Evolutionary conservation across 2,113 vertebrate species (phyloP).

Genomic region (Podiceps cristatus): DNA sequence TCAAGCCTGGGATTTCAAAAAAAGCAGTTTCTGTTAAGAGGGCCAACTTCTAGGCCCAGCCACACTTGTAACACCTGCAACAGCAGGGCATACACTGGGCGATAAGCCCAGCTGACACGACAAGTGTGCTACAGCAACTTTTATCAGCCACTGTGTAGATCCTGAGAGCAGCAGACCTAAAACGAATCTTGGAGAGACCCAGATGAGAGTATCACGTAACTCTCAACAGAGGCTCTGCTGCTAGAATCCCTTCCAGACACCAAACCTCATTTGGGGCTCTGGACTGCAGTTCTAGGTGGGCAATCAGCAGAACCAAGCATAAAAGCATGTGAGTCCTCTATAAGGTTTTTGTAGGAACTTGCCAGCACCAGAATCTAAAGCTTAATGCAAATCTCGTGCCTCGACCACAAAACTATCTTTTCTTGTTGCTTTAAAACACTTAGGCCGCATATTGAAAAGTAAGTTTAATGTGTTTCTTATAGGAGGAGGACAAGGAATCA

Average conservation of each 20-base stretch:
- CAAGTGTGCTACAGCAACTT: not conserved
- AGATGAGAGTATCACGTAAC: not conserved
- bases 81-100: not conserved
- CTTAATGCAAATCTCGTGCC: not conserved
- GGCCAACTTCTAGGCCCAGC: not conserved
- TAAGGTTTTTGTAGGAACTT: not conserved
- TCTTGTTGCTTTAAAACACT: not conserved
- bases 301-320: not conserved
- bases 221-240: not conserved
- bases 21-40: not conserved
- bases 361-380: not conserved
- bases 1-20: not conserved
- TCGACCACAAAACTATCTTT: not conserved
- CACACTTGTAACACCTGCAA: not conserved
- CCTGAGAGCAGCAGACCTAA: not conserved
- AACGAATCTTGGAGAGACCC: not conserved
- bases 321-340: accelerated
- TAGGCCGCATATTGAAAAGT: not conserved
- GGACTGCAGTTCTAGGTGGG: not conserved
- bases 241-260: not conserved
- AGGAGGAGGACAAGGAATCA: not conserved
- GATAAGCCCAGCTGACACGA: not conserved
- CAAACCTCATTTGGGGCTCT: not conserved
- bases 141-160: not conserved
- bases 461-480: not conserved